A percentile compares a stretch with the other conserved stretches of the same genome.
These are phyloP conservation scores for Tipula lateralis DNA, from an alignment of 2,888 invertebrate genomes.

Conservation along the genomic window DNA sequence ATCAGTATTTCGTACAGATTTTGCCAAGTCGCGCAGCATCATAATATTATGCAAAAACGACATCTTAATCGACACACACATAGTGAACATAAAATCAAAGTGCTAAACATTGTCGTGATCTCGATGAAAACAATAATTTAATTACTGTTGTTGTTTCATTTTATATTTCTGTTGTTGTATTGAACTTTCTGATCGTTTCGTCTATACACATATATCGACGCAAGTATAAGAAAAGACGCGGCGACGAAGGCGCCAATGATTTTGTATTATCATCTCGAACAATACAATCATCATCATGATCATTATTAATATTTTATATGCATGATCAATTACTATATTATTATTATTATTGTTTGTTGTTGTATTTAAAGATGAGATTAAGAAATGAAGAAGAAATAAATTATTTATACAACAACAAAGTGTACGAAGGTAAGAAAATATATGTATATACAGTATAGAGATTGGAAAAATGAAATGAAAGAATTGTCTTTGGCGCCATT, in stretches of 20 bases:
- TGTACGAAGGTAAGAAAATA: background rate
- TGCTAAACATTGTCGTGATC: background rate
- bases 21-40: too few species aligned
- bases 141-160: background rate
- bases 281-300: constrained; percentile 19
- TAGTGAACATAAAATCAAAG: too few species aligned
- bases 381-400: background rate
- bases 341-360: background rate
- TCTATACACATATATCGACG: background rate
- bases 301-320: constrained; percentile 2
- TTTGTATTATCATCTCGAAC: background rate
- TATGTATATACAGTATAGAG: background rate
- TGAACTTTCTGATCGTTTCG: background rate
- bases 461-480: background rate
- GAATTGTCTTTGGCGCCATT: constrained; percentile 31
- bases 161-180: background rate
- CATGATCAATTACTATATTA: constrained; percentile 7
- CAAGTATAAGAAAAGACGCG: background rate
- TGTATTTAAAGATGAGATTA: constrained; percentile 19
- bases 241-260: constrained; percentile 19
- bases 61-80: too few species aligned
- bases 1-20: too few species aligned
- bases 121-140: background rate
- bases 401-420: background rate
- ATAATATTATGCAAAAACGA: too few species aligned